phyloP scores from a whole-genome alignment of 2,113 vertebrate genomes.

The Urocolius indicus region DNA sequence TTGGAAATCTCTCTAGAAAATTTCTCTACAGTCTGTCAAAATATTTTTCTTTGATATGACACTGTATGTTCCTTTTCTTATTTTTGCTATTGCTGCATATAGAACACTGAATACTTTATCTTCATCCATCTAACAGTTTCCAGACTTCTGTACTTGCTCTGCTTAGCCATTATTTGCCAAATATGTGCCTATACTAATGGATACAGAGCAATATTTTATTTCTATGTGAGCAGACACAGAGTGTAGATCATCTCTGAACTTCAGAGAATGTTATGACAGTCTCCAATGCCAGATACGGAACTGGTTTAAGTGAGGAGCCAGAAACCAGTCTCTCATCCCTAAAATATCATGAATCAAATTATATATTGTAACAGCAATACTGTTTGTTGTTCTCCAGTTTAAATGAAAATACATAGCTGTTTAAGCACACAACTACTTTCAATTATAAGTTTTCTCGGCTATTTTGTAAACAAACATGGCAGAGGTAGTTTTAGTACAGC shows the following conservation, averaged over 20 bases:
- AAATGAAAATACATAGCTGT: not conserved
- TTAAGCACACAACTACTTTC: not conserved
- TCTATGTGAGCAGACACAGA: not conserved
- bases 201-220: not conserved
- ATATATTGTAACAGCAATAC: not conserved
- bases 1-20: slow-evolving; percentile 19
- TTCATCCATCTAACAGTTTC: not conserved
- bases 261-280: not conserved
- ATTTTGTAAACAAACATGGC: not conserved
- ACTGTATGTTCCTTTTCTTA: not conserved
- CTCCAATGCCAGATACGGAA: not conserved
- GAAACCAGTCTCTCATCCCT: not conserved
- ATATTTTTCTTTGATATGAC: slow-evolving; percentile 48
- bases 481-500: not conserved
- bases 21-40: not conserved
- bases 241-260: not conserved
- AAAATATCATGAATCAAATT: not conserved
- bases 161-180: not conserved
- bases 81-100: slow-evolving; percentile 4
- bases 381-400: not conserved
- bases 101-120: not conserved
- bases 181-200: not conserved
- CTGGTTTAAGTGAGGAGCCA: not conserved
- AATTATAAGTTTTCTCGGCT: not conserved
- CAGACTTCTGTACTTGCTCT: not conserved